Evolutionary conservation across 2,113 vertebrate genomes (phyloP).

Genomic region (Athene cunicularia): DNA sequence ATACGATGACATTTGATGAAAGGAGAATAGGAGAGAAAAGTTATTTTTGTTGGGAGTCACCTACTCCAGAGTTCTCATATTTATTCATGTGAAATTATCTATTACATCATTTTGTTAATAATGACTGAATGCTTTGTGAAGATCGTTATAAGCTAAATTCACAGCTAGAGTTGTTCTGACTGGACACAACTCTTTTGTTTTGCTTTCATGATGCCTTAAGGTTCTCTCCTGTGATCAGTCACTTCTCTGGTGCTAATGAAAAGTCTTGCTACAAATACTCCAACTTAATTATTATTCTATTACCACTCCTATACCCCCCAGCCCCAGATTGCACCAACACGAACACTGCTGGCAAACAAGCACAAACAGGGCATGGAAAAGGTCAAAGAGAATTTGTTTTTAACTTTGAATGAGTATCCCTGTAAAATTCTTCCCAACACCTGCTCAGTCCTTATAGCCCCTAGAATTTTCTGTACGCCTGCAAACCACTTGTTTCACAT

Average conservation of each 20-base stretch:
- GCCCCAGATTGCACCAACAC: slow-evolving; percentile 41
- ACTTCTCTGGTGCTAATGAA: slow-evolving; percentile 44
- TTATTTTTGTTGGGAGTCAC: background rate
- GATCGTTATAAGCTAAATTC: slow-evolving; percentile 13
- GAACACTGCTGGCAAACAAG: slow-evolving; percentile 36
- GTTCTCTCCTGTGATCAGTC: slow-evolving; percentile 24
- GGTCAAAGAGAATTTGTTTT: slow-evolving; percentile 46
- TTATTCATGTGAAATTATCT: slow-evolving; percentile 38
- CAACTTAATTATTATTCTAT: slow-evolving; percentile 29
- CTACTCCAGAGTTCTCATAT: background rate
- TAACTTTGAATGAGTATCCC: background rate
- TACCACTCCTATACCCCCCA: slow-evolving; percentile 49
- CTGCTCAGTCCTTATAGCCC: background rate
- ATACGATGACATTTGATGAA: background rate
- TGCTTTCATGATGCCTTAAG: slow-evolving; percentile 38
- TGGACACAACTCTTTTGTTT: slow-evolving; percentile 54
- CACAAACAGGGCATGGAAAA: slow-evolving; percentile 36
- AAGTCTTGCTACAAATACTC: slow-evolving; percentile 31
- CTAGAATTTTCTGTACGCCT: background rate
- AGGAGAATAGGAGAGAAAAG: background rate
- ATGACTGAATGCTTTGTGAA: background rate
- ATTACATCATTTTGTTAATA: slow-evolving; percentile 45
- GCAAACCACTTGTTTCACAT: background rate
- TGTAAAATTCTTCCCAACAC: background rate
- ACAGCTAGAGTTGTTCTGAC: slow-evolving; percentile 45